A percentile compares a stretch with the other conserved stretches of the same genome.
Conservation (phyloP, 2,113 vertebrate genomes). For the Okapia johnstoni region DNA sequence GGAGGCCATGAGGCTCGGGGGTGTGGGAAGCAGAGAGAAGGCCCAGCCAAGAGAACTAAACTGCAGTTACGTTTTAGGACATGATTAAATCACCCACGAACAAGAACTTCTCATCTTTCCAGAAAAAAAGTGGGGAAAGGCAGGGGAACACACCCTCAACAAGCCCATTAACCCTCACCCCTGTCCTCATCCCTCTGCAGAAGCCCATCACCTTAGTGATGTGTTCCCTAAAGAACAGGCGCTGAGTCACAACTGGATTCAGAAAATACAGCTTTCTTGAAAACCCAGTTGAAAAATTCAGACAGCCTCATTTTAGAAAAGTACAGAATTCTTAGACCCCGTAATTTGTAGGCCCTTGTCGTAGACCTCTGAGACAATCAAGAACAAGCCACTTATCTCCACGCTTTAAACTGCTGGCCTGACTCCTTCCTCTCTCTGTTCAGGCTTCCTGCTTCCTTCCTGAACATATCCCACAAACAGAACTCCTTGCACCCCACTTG, state of each 20-base stretch:
- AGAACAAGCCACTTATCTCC: not conserved
- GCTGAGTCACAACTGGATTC: not conserved
- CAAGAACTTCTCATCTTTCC: not conserved
- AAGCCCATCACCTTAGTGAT: not conserved
- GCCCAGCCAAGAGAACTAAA: not conserved
- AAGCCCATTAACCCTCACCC: not conserved
- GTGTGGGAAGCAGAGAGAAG: not conserved
- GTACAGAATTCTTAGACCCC: not conserved
- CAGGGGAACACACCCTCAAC: not conserved
- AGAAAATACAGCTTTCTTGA: not conserved
- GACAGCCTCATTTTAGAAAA: not conserved
- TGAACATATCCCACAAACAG: not conserved
- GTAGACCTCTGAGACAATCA: not conserved
- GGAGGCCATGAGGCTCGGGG: rapidly evolving
- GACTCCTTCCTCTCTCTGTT: not conserved
- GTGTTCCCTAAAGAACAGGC: not conserved
- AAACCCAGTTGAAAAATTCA: not conserved
- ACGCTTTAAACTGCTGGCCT: not conserved
- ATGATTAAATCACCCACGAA: not conserved
- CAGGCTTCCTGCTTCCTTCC: constrained; percentile 47
- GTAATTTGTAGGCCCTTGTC: not conserved
- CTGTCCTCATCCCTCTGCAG: not conserved
- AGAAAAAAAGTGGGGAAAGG: not conserved
- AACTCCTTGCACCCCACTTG: too few relatives aligned
- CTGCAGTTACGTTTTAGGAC: not conserved